Base-by-base conservation (phyloP, 2,113 vertebrate species). In the Sinocyclocheilus maitianheensis region DNA sequence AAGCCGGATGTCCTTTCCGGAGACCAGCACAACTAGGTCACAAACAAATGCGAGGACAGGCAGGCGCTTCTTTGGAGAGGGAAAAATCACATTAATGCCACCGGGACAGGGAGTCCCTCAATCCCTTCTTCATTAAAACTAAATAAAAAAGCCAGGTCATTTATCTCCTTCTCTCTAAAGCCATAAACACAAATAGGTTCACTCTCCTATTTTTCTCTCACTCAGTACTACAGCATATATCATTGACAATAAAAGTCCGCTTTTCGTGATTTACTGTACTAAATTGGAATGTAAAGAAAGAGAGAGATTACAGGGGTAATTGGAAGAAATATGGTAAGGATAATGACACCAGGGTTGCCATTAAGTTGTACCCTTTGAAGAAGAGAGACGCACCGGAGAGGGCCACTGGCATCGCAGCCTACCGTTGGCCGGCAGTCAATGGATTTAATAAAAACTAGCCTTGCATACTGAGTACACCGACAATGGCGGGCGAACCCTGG, bases 41-140 rank as follows among this genome's bases (percentile, higher is more conserved):
- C 91, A 91, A 91, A 93, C 86, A 88, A 91, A 90, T 79, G 83
- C 4, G 84, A 85, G n/a, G 88, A 85, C 76, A 76, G 87, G 86
- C 90, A 87, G 88, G 85, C 87, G 74, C 81, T 83, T 85, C 79
- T 89, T 81, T 69, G 85, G 87, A 90, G 88, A 89, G 87, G 83
- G 75, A 81, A 81, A 82, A 90, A 90, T 91, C 87, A 86, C 65
- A 84, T 92, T 86, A 89, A 88, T 86, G 88, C 91, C 90, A 79
- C 51, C 67, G 91, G 91, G 90, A 90, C 84, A 81, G 84, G 84
- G 92, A 91, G 90, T 93, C 94, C 93, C 94, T 91, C 53, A 88
- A 90, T 94, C 94, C 94, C 94, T 91, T 93, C 93, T 95, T 95
- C 94, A 94, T 95, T 95, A 95, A 95, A 95, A 94, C 91, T 93